phyloP scores from a whole-genome alignment of 2,888 invertebrate species.

The Orgyia antiqua region DNA sequence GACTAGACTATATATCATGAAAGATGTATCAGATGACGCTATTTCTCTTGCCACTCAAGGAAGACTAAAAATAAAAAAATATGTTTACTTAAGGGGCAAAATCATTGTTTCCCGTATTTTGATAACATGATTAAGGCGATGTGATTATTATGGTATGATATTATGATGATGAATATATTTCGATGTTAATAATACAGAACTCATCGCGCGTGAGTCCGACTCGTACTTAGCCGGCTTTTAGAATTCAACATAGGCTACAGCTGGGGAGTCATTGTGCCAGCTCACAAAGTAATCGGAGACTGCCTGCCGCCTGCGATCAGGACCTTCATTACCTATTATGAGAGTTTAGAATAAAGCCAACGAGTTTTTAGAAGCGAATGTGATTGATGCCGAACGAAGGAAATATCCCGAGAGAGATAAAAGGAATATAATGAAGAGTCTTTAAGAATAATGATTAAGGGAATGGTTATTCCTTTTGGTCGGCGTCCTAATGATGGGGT shows the following conservation, averaged over 20 bases:
- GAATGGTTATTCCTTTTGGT: slow-evolving; percentile 76
- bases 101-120: too few relatives aligned
- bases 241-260: slow-evolving; percentile 70
- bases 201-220: too few relatives aligned
- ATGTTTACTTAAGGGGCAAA: too few relatives aligned
- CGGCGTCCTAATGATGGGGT: slow-evolving; percentile 68
- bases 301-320: slow-evolving; percentile 68
- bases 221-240: too few relatives aligned
- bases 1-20: too few relatives aligned
- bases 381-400: slow-evolving; percentile 75
- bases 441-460: slow-evolving; percentile 78
- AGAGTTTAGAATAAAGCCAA: slow-evolving; percentile 78
- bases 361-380: slow-evolving; percentile 76
- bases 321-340: slow-evolving; percentile 78
- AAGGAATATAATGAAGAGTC: slow-evolving; percentile 78
- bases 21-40: too few relatives aligned
- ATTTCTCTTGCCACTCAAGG: too few relatives aligned
- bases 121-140: too few relatives aligned
- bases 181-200: too few relatives aligned
- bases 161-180: too few relatives aligned
- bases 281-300: slow-evolving; percentile 72
- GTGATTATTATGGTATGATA: too few relatives aligned
- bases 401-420: slow-evolving; percentile 70
- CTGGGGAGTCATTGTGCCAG: slow-evolving; percentile 67
- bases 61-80: too few relatives aligned